Evolutionary conservation across 2,888 invertebrate species (phyloP).

Genomic region (Drosophila hamatofila): DNA sequence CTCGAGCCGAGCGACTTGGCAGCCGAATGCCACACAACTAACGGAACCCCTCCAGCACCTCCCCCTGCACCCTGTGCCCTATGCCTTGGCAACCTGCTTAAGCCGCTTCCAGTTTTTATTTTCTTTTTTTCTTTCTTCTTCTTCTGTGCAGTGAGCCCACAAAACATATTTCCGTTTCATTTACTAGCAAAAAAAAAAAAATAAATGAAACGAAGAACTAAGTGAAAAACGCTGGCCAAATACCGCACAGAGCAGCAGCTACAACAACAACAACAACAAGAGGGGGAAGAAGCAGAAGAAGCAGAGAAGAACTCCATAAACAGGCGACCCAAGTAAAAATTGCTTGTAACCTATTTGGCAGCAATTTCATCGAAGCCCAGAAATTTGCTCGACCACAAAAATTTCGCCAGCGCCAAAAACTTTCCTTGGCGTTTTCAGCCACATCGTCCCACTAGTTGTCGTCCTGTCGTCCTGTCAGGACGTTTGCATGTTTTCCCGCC

Average conservation of each 20-base stretch:
- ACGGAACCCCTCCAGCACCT: constrained; percentile 2
- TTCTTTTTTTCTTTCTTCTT: constrained; percentile 13
- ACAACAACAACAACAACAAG: constrained; percentile 13
- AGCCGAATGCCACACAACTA: constrained; percentile 40
- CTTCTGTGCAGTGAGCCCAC: constrained; percentile 68
- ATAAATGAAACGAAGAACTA: constrained; percentile 21
- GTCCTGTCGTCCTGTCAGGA: constrained; percentile 54
- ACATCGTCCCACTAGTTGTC: constrained; percentile 1
- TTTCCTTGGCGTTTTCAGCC: constrained; percentile 69
- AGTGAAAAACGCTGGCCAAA: constrained; percentile 68
- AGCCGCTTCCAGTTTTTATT: constrained; percentile 25
- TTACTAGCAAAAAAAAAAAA: constrained; percentile 63
- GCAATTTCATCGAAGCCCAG: constrained; percentile 80
- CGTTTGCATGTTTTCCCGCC: constrained; percentile 62
- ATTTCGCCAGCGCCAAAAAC: constrained; percentile 69
- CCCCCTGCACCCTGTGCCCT: not conserved
- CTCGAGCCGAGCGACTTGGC: constrained; percentile 38
- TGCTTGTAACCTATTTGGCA: constrained; percentile 80
- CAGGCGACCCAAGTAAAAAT: constrained; percentile 75
- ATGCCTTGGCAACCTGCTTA: constrained; percentile 49
- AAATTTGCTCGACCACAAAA: constrained; percentile 80
- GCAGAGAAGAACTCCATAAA: constrained; percentile 67
- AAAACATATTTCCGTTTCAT: constrained; percentile 80
- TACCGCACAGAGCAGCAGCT: constrained; percentile 41
- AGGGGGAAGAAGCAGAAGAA: constrained; percentile 8